phyloP scores from a whole-genome alignment of 2,113 vertebrate genomes.

The human region DNA sequence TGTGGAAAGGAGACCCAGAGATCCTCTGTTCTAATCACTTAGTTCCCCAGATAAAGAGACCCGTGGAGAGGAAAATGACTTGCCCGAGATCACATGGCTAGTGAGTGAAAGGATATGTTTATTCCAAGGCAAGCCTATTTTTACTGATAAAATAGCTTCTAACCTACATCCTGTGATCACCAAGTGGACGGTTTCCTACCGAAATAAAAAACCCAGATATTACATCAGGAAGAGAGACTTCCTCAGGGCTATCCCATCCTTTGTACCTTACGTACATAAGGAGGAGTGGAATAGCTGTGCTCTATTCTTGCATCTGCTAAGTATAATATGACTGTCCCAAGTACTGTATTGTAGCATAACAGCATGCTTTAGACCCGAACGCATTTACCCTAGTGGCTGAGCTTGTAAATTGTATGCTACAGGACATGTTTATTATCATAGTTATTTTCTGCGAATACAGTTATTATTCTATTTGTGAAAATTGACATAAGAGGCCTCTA shows the following conservation, averaged over 20 bases:
- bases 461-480: conserved; percentile 32
- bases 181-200: not conserved
- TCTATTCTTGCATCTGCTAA: not conserved
- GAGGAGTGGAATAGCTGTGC: not conserved
- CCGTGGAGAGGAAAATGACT: not conserved
- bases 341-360: not conserved
- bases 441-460: not conserved
- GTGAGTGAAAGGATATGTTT: not conserved
- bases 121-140: not conserved
- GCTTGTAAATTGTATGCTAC: not conserved
- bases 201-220: not conserved
- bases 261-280: not conserved
- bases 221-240: not conserved
- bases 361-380: not conserved
- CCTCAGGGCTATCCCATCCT: not conserved
- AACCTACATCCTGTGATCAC: not conserved
- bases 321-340: not conserved
- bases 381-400: not conserved
- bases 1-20: not conserved
- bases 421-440: not conserved
- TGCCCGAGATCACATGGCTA: not conserved
- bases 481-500: not conserved
- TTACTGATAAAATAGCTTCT: not conserved
- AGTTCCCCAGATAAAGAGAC: not conserved
- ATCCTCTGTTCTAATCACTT: not conserved